Conservation (phyloP, 2,888 invertebrate species). For the Dexiosoma caninum region DNA sequence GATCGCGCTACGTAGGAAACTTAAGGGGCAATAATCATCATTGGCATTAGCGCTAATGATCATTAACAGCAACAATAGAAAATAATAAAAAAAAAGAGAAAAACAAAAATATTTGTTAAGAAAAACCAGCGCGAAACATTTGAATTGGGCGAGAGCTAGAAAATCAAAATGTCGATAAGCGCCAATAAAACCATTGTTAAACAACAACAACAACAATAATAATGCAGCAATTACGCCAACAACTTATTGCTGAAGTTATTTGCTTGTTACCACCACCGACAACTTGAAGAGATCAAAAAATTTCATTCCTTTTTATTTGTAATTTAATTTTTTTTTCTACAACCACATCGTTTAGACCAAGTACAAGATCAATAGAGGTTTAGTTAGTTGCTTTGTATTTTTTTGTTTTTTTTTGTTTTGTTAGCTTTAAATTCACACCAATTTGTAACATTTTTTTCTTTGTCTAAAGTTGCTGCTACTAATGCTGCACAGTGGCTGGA, state of each 20-base stretch:
- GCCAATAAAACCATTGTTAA: constrained; percentile 25
- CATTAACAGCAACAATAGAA: background rate
- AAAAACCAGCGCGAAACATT: too few relatives aligned
- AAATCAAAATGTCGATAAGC: constrained; percentile 12
- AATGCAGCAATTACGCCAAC: background rate
- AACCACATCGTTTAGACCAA: constrained; percentile 33
- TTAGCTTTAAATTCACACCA: constrained; percentile 42
- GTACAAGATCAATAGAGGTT: constrained; percentile 54
- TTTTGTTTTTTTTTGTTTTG: background rate
- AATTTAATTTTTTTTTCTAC: too few relatives aligned
- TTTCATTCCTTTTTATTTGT: constrained; percentile 36
- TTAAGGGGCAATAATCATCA: background rate
- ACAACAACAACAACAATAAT: background rate
- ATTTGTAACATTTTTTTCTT: constrained; percentile 32
- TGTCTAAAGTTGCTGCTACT: background rate
- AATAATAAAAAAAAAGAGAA: background rate
- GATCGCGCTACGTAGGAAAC: constrained; percentile 48
- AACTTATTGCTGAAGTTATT: constrained; percentile 24
- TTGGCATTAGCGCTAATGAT: background rate
- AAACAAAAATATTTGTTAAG: constrained; percentile 15
- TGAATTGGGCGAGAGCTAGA: background rate
- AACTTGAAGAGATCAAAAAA: constrained; percentile 5
- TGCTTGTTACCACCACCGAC: constrained; percentile 28
- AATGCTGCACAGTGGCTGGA: background rate
- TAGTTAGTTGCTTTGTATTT: too few relatives aligned